These are phyloP conservation scores for Melinaea menophilus DNA, from an alignment of 2,888 invertebrate genomes.

Conservation along the genomic window DNA sequence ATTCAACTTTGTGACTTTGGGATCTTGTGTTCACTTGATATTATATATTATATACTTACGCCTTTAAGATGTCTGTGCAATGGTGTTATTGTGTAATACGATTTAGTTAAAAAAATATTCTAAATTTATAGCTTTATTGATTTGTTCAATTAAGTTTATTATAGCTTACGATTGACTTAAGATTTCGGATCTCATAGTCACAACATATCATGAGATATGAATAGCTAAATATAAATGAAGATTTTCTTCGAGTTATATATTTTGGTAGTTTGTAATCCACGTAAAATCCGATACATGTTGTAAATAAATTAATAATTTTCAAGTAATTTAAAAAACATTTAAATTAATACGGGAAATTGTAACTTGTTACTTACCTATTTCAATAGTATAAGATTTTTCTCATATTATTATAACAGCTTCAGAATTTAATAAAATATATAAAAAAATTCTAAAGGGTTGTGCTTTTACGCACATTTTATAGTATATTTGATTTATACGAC, in stretches of 20 bases:
- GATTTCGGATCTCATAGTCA: conserved; percentile 28
- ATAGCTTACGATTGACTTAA: conserved; percentile 27
- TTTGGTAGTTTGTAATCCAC: background rate
- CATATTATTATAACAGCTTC: conserved; percentile 1
- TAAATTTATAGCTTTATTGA: conserved; percentile 7
- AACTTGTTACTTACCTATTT: background rate
- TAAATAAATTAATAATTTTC: background rate
- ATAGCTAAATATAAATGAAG: conserved; percentile 1
- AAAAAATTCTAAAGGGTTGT: background rate
- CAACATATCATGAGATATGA: conserved; percentile 29
- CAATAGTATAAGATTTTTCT: conserved; percentile 5
- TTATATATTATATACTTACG: background rate
- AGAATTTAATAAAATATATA: background rate
- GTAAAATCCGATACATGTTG: background rate
- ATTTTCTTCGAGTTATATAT: conserved; percentile 2
- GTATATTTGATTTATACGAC: background rate
- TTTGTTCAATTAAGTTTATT: conserved; percentile 15
- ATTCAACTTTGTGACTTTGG: conserved; percentile 6
- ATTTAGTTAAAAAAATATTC: conserved; percentile 2
- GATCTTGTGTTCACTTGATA: conserved; percentile 6
- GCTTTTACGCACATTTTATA: conserved; percentile 1
- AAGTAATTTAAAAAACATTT: background rate
- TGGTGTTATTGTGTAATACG: conserved; percentile 6
- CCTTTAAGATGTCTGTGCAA: conserved; percentile 10
- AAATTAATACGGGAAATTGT: background rate